Conservation (phyloP, 2,888 invertebrate genomes). For the Hartigia nigra region DNA sequence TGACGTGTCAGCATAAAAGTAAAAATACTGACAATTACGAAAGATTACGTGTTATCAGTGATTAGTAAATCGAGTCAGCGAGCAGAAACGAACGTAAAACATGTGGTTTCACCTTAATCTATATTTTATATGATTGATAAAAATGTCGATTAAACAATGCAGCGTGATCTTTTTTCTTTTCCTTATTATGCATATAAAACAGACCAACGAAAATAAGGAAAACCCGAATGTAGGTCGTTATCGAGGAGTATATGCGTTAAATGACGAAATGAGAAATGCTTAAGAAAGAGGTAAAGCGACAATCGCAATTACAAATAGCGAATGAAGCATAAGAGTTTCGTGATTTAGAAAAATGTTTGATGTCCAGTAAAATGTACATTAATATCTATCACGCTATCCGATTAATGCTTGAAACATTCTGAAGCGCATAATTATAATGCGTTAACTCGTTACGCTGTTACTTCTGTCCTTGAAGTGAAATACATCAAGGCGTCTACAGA, state of each 20-base stretch:
- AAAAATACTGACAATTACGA: slow-evolving; percentile 34
- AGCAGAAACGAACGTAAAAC: neutral
- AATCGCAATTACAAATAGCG: neutral
- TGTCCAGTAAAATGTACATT: neutral
- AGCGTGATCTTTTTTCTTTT: neutral
- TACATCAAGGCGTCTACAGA: neutral
- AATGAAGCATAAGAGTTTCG: neutral
- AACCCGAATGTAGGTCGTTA: neutral
- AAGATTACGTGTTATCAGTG: slow-evolving; percentile 38
- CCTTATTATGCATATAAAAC: neutral
- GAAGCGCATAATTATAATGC: neutral
- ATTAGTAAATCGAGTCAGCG: neutral
- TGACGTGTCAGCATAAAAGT: slow-evolving; percentile 41
- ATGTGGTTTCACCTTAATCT: neutral
- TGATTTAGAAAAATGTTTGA: neutral
- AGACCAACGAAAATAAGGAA: neutral
- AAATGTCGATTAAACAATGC: neutral
- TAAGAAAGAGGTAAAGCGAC: neutral
- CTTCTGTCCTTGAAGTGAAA: neutral
- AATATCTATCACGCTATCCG: neutral
- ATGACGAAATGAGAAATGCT: neutral
- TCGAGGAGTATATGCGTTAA: neutral
- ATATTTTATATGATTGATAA: neutral
- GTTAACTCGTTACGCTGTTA: neutral
- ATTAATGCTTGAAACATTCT: neutral